Evolutionary conservation across 2,113 vertebrate species (phyloP).

Genomic region (Malurus cyaneus): DNA sequence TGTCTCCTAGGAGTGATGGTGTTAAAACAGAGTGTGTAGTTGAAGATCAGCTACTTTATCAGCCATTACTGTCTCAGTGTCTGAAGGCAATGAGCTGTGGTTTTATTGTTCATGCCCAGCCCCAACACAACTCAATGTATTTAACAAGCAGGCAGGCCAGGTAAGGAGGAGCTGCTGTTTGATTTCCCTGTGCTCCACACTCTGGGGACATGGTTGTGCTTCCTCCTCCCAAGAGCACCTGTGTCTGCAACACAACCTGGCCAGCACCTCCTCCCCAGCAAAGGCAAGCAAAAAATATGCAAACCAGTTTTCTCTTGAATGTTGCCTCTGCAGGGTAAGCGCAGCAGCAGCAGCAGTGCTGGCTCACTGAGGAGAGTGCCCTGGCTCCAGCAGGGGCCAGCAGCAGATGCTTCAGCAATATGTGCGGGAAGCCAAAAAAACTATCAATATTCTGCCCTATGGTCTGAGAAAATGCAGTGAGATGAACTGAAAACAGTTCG

Average conservation of each 20-base stretch:
- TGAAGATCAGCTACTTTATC: neutral
- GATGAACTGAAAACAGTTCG: neutral
- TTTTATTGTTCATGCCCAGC: neutral
- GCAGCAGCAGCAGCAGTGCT: neutral
- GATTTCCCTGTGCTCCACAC: neutral
- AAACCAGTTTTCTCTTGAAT: neutral
- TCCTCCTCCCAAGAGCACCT: neutral
- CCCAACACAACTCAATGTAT: neutral
- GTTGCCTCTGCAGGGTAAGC: neutral
- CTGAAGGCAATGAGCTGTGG: neutral
- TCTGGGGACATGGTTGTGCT: neutral
- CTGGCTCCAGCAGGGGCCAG: neutral
- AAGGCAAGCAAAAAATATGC: neutral
- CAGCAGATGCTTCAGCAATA: neutral
- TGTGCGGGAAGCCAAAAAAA: neutral
- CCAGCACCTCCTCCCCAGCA: neutral
- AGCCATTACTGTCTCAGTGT: neutral
- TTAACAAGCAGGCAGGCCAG: constrained; percentile 54
- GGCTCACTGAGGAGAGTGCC: neutral
- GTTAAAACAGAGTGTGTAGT: neutral
- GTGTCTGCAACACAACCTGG: neutral
- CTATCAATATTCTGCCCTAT: neutral
- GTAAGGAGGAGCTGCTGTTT: neutral
- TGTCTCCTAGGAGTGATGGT: neutral
- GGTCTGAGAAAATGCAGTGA: neutral